Evolutionary conservation across 1,140 invertebrate genomes (phyloP), one percentile per base, ranked within the genome.

Genomic region (Campodea augens): DNA sequence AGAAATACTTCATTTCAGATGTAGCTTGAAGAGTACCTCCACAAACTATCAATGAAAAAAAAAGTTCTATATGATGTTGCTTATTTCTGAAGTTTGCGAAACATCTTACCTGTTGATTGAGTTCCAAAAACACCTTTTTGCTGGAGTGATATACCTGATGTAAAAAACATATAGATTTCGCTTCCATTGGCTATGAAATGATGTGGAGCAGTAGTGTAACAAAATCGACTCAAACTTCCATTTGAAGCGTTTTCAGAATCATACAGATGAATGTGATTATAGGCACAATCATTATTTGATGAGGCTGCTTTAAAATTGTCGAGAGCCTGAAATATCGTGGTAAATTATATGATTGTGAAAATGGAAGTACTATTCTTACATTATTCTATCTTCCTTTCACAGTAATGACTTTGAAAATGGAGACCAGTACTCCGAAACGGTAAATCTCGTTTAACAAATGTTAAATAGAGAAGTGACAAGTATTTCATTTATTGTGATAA

Each of bases 251-350:
- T 86, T 46, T 80, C 75, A 0, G 92, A 92, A 57, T 98, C 91
- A 58, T 92, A 97, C 27, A 98, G 73, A 0, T 79, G 77, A 13
- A 98, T 78, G 57, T 93, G 82, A 59, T 98, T 93, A 56, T 97
- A 97, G 1, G 81, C 77, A 58, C 93, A 98, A 60, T 95, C 87
- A n/a, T n/a, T n/a, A n/a, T n/a, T 62, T 91, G 90, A 62, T 98
- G 92, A 0, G 86, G 83, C 93, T 59, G 98, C 68, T 56, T 96
- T 89, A 58, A 98, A 98, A 25, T 81, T 78, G 51, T 81, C 77
- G 63, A 98, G 98, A 23, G 81, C 74, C 73, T 72, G 49, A 23
- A 56, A 46, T 43, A 37, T 29, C 15, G 23, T 25, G n/a, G n/a
- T n/a, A n/a, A n/a, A n/a, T n/a, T n/a, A n/a, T n/a, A n/a, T n/a